phyloP scores from a whole-genome alignment of 2,888 invertebrate species.

The Troides helena region DNA sequence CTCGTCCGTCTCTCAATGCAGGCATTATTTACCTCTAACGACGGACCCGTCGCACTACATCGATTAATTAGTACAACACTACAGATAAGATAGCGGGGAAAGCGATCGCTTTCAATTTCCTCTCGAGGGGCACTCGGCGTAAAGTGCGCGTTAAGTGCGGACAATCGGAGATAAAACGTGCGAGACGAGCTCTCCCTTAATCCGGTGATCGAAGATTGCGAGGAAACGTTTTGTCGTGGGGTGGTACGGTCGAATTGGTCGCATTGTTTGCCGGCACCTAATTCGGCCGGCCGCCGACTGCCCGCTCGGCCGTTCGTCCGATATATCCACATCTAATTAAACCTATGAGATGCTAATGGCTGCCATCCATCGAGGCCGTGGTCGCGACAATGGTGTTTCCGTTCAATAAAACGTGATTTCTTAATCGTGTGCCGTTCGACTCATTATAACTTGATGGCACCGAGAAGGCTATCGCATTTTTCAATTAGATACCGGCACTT shows the following conservation, averaged over 20 bases:
- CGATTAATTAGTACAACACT: slow-evolving; percentile 80
- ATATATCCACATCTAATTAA: slow-evolving; percentile 70
- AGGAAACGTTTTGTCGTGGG: slow-evolving; percentile 80
- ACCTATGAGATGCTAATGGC: slow-evolving; percentile 69
- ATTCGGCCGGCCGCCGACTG: slow-evolving; percentile 72
- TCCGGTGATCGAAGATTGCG: slow-evolving; percentile 80
- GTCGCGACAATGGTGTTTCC: slow-evolving; percentile 47
- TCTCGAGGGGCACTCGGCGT: slow-evolving; percentile 78
- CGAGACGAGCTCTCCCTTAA: slow-evolving; percentile 78
- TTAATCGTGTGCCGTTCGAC: slow-evolving; percentile 28
- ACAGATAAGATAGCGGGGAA: slow-evolving; percentile 77
- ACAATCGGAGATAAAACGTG: slow-evolving; percentile 81
- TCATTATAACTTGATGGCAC: slow-evolving; percentile 29
- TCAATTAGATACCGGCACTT: slow-evolving; percentile 29
- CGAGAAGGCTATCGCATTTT: slow-evolving; percentile 29
- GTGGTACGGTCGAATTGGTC: slow-evolving; percentile 66
- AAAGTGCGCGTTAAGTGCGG: slow-evolving; percentile 79
- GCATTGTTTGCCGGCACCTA: slow-evolving; percentile 73
- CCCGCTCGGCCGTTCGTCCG: slow-evolving; percentile 56
- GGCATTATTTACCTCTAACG: slow-evolving; percentile 75
- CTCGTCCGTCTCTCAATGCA: slow-evolving; percentile 63
- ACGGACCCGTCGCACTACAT: slow-evolving; percentile 66
- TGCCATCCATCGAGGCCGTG: slow-evolving; percentile 56
- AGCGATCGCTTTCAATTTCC: slow-evolving; percentile 80
- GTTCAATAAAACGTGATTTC: slow-evolving; percentile 31